These are phyloP conservation scores for Chascanopsetta lugubris DNA, from an alignment of 2,113 vertebrate species.

Conservation along the genomic window DNA sequence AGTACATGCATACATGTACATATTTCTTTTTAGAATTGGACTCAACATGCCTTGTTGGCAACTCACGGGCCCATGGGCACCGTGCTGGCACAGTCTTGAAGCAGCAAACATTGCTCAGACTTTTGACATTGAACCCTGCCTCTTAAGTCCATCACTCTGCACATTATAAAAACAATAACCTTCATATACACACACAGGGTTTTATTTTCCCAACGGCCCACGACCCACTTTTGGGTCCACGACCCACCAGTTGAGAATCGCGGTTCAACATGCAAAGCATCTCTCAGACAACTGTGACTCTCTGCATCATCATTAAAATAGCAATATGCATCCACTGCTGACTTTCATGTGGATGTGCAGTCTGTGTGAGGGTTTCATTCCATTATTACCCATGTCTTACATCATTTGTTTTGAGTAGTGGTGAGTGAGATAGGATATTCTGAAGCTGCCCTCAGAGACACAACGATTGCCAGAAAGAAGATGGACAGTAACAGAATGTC, in stretches of 20 bases:
- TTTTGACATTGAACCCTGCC: no score
- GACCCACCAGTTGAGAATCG: neutral
- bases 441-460: neutral
- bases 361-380: constrained; percentile 20
- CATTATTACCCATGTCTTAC: constrained; percentile 39
- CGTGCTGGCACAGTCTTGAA: no score
- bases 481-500: neutral
- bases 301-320: neutral
- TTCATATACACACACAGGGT: no score
- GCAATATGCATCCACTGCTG: neutral
- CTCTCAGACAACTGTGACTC: neutral
- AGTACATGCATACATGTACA: no score
- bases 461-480: neutral
- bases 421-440: constrained; percentile 9
- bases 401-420: constrained; percentile 18
- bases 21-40: no score
- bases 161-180: no score
- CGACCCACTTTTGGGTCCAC: neutral
- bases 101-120: no score
- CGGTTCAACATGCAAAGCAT: neutral
- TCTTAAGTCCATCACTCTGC: no score
- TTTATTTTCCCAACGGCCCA: no score
- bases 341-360: neutral
- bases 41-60: no score
- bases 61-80: no score